Percentiles rank a stretch among this genome's conserved stretches.
These are phyloP conservation scores for Abrostola tripartita DNA, from an alignment of 2,888 invertebrate genomes.

Conservation along the genomic window DNA sequence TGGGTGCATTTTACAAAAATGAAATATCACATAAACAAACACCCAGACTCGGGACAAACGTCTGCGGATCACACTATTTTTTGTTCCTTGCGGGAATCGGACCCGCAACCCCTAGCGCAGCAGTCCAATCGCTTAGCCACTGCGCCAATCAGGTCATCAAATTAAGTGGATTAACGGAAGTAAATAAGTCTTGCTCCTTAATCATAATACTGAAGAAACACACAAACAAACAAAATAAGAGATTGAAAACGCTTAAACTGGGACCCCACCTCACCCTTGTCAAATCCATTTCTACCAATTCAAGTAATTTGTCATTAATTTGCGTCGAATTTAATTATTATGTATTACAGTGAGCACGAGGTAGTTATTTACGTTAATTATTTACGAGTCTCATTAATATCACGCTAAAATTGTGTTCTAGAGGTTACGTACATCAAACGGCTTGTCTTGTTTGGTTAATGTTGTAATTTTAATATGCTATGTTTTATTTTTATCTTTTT, in stretches of 20 bases:
- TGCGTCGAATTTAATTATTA: constrained; percentile 64
- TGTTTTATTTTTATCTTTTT: not conserved
- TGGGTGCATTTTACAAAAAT: too few species aligned
- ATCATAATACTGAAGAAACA: too few species aligned
- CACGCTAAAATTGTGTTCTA: constrained; percentile 38
- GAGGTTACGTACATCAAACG: constrained; percentile 28
- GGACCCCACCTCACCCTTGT: constrained; percentile 39
- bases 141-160: too few species aligned
- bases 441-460: constrained; percentile 16
- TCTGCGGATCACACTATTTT: too few species aligned
- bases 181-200: too few species aligned
- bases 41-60: too few species aligned
- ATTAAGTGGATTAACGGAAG: too few species aligned
- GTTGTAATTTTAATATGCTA: constrained; percentile 21
- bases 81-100: too few species aligned
- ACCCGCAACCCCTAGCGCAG: too few species aligned
- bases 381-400: constrained; percentile 49
- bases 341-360: constrained; percentile 50
- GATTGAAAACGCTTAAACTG: constrained; percentile 1
- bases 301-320: constrained; percentile 67
- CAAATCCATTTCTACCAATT: constrained; percentile 62
- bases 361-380: constrained; percentile 60
- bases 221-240: too few species aligned
- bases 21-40: too few species aligned
- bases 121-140: too few species aligned